Percentiles rank a stretch among this genome's conserved stretches.
These are phyloP conservation scores for Elymnias hypermnestra DNA, from an alignment of 1,140 invertebrate genomes.

Conservation along the genomic window DNA sequence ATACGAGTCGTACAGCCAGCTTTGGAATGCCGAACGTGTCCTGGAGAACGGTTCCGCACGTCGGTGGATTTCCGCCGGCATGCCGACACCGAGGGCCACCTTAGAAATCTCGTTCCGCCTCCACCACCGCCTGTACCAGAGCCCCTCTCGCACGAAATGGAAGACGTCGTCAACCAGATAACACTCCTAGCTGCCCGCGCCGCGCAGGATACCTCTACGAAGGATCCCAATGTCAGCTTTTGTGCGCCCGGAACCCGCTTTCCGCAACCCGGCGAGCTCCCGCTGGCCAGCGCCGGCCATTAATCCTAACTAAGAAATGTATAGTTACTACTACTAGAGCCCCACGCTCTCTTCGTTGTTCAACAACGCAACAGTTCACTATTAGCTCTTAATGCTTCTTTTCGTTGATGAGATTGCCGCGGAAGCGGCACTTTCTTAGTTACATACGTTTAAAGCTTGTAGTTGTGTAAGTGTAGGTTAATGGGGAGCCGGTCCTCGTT, in stretches of 20 bases:
- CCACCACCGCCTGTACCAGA: conserved; percentile 62
- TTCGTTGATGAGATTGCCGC: conserved; percentile 64
- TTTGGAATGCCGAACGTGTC: conserved; percentile 83
- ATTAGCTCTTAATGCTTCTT: conserved; percentile 74
- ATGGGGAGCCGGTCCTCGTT: conserved; percentile 40
- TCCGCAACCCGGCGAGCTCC: conserved; percentile 71
- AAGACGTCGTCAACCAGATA: conserved; percentile 89
- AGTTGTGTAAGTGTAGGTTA: conserved; percentile 69
- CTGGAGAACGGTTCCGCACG: conserved; percentile 78
- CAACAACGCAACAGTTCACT: conserved; percentile 75
- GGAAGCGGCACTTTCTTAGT: conserved; percentile 64
- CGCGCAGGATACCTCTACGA: conserved; percentile 70
- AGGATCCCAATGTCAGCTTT: conserved; percentile 75
- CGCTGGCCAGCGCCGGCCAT: conserved; percentile 77
- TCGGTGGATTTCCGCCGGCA: conserved; percentile 81
- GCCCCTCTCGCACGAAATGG: conserved; percentile 86
- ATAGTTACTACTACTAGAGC: conserved; percentile 71
- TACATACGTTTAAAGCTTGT: conserved; percentile 73
- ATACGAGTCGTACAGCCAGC: conserved; percentile 82
- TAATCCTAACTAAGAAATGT: conserved; percentile 72
- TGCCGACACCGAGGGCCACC: conserved; percentile 78
- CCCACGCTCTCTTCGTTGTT: conserved; percentile 69
- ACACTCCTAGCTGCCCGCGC: conserved; percentile 85
- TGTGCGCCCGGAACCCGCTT: conserved; percentile 76
- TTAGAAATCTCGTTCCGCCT: conserved; percentile 49